Conservation (phyloP, 2,888 invertebrate species). For the Drosophila maculinotata region DNA sequence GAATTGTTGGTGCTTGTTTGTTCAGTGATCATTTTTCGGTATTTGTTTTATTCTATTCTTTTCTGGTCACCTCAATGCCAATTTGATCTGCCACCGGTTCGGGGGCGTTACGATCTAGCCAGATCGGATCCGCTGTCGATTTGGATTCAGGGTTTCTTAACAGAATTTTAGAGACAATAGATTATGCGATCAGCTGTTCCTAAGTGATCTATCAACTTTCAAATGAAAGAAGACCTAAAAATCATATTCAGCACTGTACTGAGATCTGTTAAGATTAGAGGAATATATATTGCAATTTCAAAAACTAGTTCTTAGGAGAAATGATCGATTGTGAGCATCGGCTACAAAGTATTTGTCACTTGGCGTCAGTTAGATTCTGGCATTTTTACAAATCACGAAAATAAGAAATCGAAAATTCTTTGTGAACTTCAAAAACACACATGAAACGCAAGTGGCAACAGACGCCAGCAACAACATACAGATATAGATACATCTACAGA, state of each 20-base stretch:
- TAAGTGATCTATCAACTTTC: background rate
- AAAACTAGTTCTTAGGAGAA: constrained; percentile 6
- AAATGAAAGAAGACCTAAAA: background rate
- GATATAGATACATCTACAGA: constrained; percentile 27
- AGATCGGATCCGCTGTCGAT: constrained; percentile 24
- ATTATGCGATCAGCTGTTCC: constrained; percentile 11
- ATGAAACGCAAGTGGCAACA: constrained; percentile 33
- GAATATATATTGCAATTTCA: background rate
- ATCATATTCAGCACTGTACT: background rate
- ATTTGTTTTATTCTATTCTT: constrained; percentile 70
- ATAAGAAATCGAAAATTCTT: constrained; percentile 44
- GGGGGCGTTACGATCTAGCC: constrained; percentile 33
- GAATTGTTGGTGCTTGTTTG: constrained; percentile 25
- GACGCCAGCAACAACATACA: constrained; percentile 57
- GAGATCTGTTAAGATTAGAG: background rate
- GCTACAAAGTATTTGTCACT: constrained; percentile 33
- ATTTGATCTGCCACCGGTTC: constrained; percentile 71
- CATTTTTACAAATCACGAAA: constrained; percentile 46
- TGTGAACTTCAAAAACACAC: constrained; percentile 64
- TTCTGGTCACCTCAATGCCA: constrained; percentile 79
- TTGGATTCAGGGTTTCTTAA: constrained; percentile 1
- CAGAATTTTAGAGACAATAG: background rate
- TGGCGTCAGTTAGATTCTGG: constrained; percentile 50
- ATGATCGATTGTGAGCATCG: constrained; percentile 15
- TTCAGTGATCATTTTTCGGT: constrained; percentile 75